Conservation (phyloP, 2,797 vertebrate genomes). For the Xyrichtys novacula region DNA sequence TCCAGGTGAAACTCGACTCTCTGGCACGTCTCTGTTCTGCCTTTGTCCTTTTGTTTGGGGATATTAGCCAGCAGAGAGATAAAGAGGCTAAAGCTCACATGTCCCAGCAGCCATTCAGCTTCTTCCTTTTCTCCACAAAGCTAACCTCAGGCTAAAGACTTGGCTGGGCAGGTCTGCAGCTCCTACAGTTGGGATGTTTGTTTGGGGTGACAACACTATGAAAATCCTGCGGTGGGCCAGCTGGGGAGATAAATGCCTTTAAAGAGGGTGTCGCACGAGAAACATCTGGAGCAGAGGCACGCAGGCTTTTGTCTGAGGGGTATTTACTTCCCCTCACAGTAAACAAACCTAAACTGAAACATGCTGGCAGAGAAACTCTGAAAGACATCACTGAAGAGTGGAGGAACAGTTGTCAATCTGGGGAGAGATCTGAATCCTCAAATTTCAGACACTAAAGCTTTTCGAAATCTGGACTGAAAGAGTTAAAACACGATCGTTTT, state of each 20-base stretch:
- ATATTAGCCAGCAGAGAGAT: slow-evolving; percentile 67
- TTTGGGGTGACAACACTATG: slow-evolving; percentile 72
- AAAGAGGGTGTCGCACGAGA: slow-evolving; percentile 39
- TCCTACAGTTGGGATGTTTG: slow-evolving; percentile 75
- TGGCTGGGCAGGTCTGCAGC: slow-evolving; percentile 67
- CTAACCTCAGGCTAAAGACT: slow-evolving; percentile 62
- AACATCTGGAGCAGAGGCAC: slow-evolving; percentile 59
- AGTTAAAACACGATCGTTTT: too few species aligned
- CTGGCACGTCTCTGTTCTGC: slow-evolving; percentile 41
- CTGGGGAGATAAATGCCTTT: slow-evolving; percentile 53
- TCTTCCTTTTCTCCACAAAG: slow-evolving; percentile 56
- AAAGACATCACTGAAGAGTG: slow-evolving; percentile 55
- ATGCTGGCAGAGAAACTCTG: slow-evolving; percentile 36
- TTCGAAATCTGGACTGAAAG: too few species aligned
- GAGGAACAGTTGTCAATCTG: slow-evolving; percentile 26
- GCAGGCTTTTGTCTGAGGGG: slow-evolving; percentile 55
- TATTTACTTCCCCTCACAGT: slow-evolving; percentile 38
- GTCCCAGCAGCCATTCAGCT: slow-evolving; percentile 51
- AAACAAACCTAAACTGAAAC: slow-evolving; percentile 52
- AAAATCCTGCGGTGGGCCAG: slow-evolving; percentile 59
- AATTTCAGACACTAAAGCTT: too few species aligned
- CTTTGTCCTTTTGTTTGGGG: slow-evolving; percentile 78
- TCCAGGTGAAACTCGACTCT: slow-evolving; percentile 67
- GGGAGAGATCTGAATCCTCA: too few species aligned
- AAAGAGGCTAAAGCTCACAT: slow-evolving; percentile 63